Conservation (phyloP, 1,140 invertebrate species). For the Laupala kohalensis region DNA sequence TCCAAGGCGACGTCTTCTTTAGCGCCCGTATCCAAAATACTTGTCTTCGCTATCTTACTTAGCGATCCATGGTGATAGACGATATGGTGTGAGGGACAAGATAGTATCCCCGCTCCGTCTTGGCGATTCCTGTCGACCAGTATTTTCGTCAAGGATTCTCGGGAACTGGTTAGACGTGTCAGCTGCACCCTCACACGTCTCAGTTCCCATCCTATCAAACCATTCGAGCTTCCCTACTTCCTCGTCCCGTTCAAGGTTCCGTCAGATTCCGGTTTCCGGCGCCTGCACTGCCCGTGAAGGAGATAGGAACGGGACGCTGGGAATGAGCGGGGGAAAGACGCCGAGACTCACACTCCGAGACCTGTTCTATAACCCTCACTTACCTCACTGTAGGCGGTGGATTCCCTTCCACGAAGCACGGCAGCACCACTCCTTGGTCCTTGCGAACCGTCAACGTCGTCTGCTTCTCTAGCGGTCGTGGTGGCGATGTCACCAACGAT, state of each 20-base stretch:
- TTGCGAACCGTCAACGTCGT: conserved; percentile 21
- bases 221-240: background rate
- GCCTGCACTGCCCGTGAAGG: background rate
- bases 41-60: too few relatives aligned
- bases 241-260: background rate
- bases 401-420: conserved; percentile 28
- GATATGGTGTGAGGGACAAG: too few relatives aligned
- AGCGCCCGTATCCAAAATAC: too few relatives aligned
- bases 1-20: too few relatives aligned
- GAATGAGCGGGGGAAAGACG: background rate
- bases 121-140: background rate
- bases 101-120: background rate
- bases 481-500: conserved; percentile 6
- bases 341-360: background rate
- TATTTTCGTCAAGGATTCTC: background rate
- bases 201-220: background rate
- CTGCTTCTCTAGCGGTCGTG: conserved; percentile 18
- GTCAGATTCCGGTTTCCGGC: background rate
- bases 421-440: conserved; percentile 26
- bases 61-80: too few relatives aligned
- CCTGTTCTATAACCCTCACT: conserved; percentile 5
- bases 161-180: background rate
- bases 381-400: conserved; percentile 28
- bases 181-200: background rate
- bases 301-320: background rate